phyloP scores from a whole-genome alignment of 2,797 vertebrate species.

The Bradypodion pumilum region DNA sequence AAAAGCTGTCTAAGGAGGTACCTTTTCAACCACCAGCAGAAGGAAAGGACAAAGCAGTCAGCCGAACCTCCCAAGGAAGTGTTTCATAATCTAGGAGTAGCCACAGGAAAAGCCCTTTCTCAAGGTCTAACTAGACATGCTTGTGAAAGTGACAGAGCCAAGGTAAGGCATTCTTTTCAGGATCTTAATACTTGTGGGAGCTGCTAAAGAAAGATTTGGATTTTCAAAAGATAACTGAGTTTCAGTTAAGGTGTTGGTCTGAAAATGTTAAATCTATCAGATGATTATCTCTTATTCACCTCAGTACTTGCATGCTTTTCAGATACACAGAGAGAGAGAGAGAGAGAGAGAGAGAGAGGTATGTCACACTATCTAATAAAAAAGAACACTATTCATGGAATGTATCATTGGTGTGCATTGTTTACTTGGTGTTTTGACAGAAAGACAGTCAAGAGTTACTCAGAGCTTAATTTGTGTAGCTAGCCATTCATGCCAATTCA shows the following conservation, averaged over 20 bases:
- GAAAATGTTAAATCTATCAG: background rate
- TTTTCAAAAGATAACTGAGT: background rate
- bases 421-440: background rate
- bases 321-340: background rate
- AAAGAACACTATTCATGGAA: background rate
- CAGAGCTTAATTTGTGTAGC: background rate
- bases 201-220: background rate
- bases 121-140: too few species aligned
- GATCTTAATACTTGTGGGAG: too few species aligned
- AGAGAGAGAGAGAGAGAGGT: too few species aligned
- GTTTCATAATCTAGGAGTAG: too few species aligned
- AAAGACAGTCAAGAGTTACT: background rate
- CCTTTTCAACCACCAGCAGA: too few species aligned
- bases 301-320: background rate
- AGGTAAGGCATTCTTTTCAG: too few species aligned
- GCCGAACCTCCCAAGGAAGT: too few species aligned
- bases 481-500: constrained; percentile 3
- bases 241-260: background rate
- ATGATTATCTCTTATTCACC: background rate
- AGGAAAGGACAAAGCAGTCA: too few species aligned
- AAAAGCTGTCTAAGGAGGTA: too few species aligned
- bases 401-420: background rate
- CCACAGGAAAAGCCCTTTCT: too few species aligned
- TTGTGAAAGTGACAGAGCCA: too few species aligned
- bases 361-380: background rate